Conservation (phyloP, 2,888 invertebrate genomes). For the Rotaria magnacalcarata region DNA sequence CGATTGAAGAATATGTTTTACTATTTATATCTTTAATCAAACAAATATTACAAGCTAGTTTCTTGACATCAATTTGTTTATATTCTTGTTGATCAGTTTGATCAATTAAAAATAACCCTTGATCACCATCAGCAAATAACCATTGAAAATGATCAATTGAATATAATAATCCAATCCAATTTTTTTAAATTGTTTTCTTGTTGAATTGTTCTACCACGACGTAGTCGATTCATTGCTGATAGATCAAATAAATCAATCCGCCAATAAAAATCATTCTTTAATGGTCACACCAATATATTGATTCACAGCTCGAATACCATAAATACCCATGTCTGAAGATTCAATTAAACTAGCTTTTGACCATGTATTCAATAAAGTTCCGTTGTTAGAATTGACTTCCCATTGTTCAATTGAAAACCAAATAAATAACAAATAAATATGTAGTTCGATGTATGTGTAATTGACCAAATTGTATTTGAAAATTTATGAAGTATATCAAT, state of each 20-base stretch:
- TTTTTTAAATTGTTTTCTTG: not conserved
- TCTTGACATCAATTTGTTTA: not conserved
- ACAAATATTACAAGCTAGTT: not conserved
- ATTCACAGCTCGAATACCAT: not conserved
- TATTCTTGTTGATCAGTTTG: not conserved
- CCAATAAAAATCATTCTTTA: constrained; percentile 6
- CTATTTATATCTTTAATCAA: not conserved
- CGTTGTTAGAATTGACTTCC: not conserved
- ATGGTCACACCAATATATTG: not conserved
- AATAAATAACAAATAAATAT: constrained; percentile 20
- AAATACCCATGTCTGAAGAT: not conserved
- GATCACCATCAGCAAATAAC: constrained; percentile 34
- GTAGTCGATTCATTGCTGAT: constrained; percentile 3
- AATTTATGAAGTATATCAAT: not conserved
- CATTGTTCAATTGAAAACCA: not conserved
- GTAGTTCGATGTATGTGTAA: not conserved
- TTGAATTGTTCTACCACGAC: constrained; percentile 31
- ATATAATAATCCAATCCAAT: constrained; percentile 20
- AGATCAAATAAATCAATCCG: not conserved
- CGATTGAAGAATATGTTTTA: not conserved
- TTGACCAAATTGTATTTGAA: constrained; percentile 19
- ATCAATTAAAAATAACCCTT: constrained; percentile 23
- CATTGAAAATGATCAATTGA: not conserved
- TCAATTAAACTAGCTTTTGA: not conserved
- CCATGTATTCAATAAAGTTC: not conserved